Evolutionary conservation across 2,888 invertebrate genomes (phyloP).

Genomic region (Hedychridium roseum): DNA sequence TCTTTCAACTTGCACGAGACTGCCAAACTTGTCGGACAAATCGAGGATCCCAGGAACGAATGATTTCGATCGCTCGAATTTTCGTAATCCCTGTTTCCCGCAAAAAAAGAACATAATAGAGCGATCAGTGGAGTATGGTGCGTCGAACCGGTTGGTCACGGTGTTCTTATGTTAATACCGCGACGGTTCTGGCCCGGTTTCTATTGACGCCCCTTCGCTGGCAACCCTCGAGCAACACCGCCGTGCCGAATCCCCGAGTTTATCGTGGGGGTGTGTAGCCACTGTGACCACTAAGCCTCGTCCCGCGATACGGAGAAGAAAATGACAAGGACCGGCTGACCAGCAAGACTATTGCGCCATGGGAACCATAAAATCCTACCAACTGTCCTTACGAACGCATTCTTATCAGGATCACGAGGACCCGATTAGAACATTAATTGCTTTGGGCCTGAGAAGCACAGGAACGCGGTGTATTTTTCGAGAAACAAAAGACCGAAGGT

Average conservation of each 20-base stretch:
- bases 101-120: slow-evolving; percentile 47
- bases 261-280: slow-evolving; percentile 60
- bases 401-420: no score
- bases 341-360: slow-evolving; percentile 41
- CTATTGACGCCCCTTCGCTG: slow-evolving; percentile 26
- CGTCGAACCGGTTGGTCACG: slow-evolving; percentile 55
- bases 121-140: slow-evolving; percentile 46
- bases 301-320: slow-evolving; percentile 32
- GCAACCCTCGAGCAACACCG: slow-evolving; percentile 29
- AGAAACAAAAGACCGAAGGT: no score
- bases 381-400: no score
- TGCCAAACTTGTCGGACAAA: no score
- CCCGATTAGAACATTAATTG: no score
- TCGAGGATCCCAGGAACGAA: no score
- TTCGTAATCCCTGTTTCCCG: no score
- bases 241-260: slow-evolving; percentile 59
- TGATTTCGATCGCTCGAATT: no score
- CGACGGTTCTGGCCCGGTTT: slow-evolving; percentile 48
- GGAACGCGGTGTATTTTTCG: no score
- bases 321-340: neutral
- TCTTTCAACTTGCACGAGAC: no score
- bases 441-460: no score
- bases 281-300: slow-evolving; percentile 59
- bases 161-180: slow-evolving; percentile 59
- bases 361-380: slow-evolving; percentile 54